Base-by-base conservation (phyloP, 2,888 invertebrate genomes). In the Parasteatoda lunata region DNA sequence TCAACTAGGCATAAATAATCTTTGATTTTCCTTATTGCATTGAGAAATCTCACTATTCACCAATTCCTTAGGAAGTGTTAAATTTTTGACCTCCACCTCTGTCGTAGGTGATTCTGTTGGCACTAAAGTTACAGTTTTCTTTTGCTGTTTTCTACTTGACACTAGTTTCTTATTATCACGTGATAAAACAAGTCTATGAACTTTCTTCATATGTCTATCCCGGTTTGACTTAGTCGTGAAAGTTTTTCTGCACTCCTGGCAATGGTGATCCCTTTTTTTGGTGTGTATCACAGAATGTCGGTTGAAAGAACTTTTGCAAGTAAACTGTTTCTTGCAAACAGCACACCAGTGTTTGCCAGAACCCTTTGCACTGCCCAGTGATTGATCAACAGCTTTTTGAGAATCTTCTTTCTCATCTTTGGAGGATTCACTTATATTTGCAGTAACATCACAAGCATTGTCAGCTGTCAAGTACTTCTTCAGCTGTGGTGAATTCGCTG, bases 211-310 rank as follows among this genome's bases (percentile, higher is more conserved):
- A 92, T 98, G 98, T 11, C 98, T 96, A 91, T 98, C 98, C 91
- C 98, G 97, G 92, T 98, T 98, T 7, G 97, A 98, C 92, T 98
- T 98, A 0, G 98, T 98, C 54, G 98, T 98, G 92, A 98, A 98
- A 0, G 97, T 94, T 9, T 98, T 93, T 0, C 96, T 96, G 91
- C 98, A 98, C 91, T 97, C 95, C 0, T 96, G 95, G 92, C 98
- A 98, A 91, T 97, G 97, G 93, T 96, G 98, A 0, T 98, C 98
- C 91, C 98, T 98, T 91, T 98, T 97, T 2, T 93, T 97, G 0
- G 98, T 98, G 92, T 98, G 98, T 0, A 98, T 98, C 5, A 97
- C 93, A 51, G 98, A 96, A 92, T 98, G 98, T 9, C 98, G 94
- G 15, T 97, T 94, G 48, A 98, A 93, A 0, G 98, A 98, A 48